A percentile compares a stretch with the other conserved stretches of the same genome.
Conservation (phyloP, 2,888 invertebrate species). For the Andricus quercusramuli region DNA sequence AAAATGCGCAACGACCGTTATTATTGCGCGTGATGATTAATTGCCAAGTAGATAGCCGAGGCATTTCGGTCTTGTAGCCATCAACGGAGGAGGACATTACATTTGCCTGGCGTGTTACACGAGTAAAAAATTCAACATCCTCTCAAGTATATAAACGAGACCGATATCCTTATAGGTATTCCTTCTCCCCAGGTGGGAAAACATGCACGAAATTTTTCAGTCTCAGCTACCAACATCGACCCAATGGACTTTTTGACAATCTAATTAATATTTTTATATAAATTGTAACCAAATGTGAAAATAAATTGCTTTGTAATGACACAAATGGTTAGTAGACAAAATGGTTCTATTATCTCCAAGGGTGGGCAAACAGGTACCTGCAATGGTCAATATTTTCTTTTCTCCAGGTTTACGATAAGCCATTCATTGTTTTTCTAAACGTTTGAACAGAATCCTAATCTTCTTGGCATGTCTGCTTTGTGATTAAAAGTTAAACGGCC, state of each 20-base stretch:
- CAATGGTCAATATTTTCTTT: constrained; percentile 63
- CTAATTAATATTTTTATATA: constrained; percentile 23
- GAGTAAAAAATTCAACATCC: constrained; percentile 21
- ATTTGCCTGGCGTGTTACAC: constrained; percentile 39
- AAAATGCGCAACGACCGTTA: constrained; percentile 53
- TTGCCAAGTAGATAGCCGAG: constrained; percentile 49
- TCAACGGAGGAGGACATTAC: constrained; percentile 39
- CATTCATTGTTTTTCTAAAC: constrained; percentile 23
- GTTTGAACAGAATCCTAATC: constrained; percentile 10
- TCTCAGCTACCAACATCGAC: neutral
- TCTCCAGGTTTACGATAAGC: constrained; percentile 55
- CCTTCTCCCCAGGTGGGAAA: constrained; percentile 39
- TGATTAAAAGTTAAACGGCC: constrained; percentile 69
- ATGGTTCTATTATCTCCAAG: constrained; percentile 43
- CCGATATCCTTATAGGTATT: constrained; percentile 22
- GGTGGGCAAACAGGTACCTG: constrained; percentile 56
- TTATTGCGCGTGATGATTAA: constrained; percentile 55
- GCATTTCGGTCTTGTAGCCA: constrained; percentile 51
- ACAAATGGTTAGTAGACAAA: neutral
- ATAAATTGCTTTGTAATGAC: neutral
- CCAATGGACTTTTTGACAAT: constrained; percentile 18
- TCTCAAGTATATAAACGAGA: neutral
- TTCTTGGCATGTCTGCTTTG: constrained; percentile 60
- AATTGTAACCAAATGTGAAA: neutral
- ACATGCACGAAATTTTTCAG: constrained; percentile 17